Base-by-base conservation (phyloP, 2,888 invertebrate genomes). In the Cheilosia pagana region DNA sequence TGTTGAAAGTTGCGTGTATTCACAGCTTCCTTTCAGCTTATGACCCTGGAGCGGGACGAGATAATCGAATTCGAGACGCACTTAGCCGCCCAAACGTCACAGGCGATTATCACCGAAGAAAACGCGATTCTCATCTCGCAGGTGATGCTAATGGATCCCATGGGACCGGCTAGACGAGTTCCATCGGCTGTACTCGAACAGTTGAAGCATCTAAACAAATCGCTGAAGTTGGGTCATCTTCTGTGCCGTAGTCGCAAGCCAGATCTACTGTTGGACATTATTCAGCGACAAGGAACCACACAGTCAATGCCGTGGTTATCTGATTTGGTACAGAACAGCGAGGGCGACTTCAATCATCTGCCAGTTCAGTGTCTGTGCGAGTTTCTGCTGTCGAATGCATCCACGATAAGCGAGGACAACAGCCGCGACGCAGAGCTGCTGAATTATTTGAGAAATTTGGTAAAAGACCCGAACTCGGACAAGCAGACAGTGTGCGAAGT, bases 281-380 rank as follows among this genome's bases (percentile, higher is more conserved):
- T 99, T 91, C 96, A 98, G 88, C 92, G 98, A 23, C 96, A 96
- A 90, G 96, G 97, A 87, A 95, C 98, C 8, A 95, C 97, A 0
- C 96, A 98, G 87, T 97, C 98, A 48, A 98, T 98, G 98, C 98
- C 98, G 3, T 99, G 99, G 99, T 93, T 99, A 83, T 98, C 98
- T 8, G 98, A 98, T 91, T 93, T 99, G 81, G 97, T 99, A 14
- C 96, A 98, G 88, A 97, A 96, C 88, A 97, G 97, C 87, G 98
- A 98, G 89, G 96, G 90, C 3, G 92, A 92, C 68, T 92, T 93
- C 87, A 96, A 96, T 89, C 96, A 98, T 88, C 93, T 99, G 21
- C 99, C 99, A 0, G 98, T 99, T n/a, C 98, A 98, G 90, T 99
- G 98, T 90, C 94, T 99, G 60, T 99, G 99, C 93, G 99, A 99